Base-by-base conservation (phyloP, 2,888 invertebrate genomes). In the Leptopterna dolabrata region DNA sequence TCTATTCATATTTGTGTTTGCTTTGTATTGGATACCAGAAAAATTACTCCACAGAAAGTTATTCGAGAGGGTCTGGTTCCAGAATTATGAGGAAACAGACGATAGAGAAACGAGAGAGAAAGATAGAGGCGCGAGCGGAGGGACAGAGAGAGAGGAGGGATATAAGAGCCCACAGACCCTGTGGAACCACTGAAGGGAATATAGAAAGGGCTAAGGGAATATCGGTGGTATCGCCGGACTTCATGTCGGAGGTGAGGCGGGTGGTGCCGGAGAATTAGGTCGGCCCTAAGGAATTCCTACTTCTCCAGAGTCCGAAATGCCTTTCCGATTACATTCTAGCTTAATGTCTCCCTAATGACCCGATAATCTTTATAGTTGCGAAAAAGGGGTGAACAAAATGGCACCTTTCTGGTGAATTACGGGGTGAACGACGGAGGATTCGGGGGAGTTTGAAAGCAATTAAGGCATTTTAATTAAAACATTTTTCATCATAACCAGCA, bases 291-390 rank as follows among this genome's bases (percentile, higher is more conserved):
- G 83, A 70, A 83, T 83, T 70, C 45, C 55, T n/a, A n/a, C 43
- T 36, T 70, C 70, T 70, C 51, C 43, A 19, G 43, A 19, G 43
- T 24, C 27, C 45, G 27, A 43, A 83, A 85, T 85, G 45, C 85
- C 85, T 85, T 85, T 36, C 85, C 85, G 71, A 85, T 85, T 85
- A 73, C 85, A 85, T 76, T 85, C 85, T 76, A 29, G 85, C 73
- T 45, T 85, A 85, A 85, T 85, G 85, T 73, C 55, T 41, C 76
- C 14, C 63, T 85, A 76, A 85, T 85, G 76, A 55, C 85, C 73
- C 85, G 83, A 85, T 85, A 51, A 55, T 81, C 55, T 81, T 81
- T 29, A 81, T 55, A 81, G 81, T 81, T 41, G 47, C 81, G 4
- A 81, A 51, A 36, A 63, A 9, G 0, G 16, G n/a, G 51, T n/a